Conservation (phyloP, 92 coral and sea anemone species). For the Phenganax marumi region DNA sequence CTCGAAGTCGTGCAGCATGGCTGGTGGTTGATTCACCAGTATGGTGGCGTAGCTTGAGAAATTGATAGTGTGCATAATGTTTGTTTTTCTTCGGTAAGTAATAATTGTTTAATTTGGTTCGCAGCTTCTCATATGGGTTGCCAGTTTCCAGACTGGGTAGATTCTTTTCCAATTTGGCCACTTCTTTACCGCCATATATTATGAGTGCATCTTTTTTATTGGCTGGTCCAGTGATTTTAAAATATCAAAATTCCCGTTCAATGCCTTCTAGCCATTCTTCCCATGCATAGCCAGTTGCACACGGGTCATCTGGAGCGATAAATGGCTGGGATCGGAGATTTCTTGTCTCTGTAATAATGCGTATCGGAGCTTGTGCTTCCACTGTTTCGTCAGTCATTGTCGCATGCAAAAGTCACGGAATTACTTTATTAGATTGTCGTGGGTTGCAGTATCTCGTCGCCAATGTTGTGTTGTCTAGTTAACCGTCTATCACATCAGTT, state of each 20-base stretch:
- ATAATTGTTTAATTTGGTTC: slow-evolving; percentile 52
- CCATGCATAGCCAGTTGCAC: slow-evolving; percentile 46
- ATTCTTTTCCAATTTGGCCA: slow-evolving; percentile 57
- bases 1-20: slow-evolving; percentile 39
- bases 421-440: no score
- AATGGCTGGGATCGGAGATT: slow-evolving; percentile 46
- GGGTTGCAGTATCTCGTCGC: no score
- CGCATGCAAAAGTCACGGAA: no score
- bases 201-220: slow-evolving; percentile 64
- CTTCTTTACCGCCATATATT: slow-evolving; percentile 60
- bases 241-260: slow-evolving; percentile 58
- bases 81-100: no score
- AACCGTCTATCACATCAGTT: no score
- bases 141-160: slow-evolving; percentile 40
- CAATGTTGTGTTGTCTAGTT: no score
- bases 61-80: slow-evolving; percentile 35
- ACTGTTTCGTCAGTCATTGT: no score
- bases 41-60: slow-evolving; percentile 14
- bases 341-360: slow-evolving; percentile 55
- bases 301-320: slow-evolving; percentile 35
- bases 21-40: slow-evolving; percentile 22
- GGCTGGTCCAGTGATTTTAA: slow-evolving; percentile 49
- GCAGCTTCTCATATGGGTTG: slow-evolving; percentile 34
- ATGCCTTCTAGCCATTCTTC: slow-evolving; percentile 65
- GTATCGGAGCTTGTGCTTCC: no score